Evolutionary conservation across 2,797 vertebrate genomes (phyloP).

Genomic region (Hozukius guyotensis): DNA sequence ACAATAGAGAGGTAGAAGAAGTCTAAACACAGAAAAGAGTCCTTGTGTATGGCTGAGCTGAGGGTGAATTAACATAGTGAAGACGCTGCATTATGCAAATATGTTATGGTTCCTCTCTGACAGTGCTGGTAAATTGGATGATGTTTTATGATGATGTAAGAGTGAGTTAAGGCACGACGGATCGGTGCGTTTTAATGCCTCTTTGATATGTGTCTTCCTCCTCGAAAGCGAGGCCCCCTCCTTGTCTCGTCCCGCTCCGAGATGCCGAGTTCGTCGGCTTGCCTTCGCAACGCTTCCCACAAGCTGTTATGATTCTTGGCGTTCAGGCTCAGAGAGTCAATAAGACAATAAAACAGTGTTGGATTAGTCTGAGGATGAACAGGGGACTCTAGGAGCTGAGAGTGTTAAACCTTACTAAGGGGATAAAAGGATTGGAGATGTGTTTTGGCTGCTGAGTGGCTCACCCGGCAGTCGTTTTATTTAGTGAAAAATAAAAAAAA

Average conservation of each 20-base stretch:
- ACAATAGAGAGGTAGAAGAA: slow-evolving; percentile 32
- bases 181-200: slow-evolving; percentile 68
- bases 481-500: slow-evolving; percentile 4
- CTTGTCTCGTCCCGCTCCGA: slow-evolving; percentile 16
- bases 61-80: slow-evolving; percentile 74
- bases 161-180: slow-evolving; percentile 68
- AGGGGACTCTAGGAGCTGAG: slow-evolving; percentile 37
- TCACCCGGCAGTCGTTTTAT: slow-evolving; percentile 45
- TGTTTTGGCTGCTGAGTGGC: slow-evolving; percentile 44
- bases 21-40: slow-evolving; percentile 45
- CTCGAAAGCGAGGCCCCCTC: neutral
- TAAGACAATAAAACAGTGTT: slow-evolving; percentile 49
- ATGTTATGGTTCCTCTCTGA: slow-evolving; percentile 69
- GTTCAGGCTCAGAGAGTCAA: slow-evolving; percentile 37
- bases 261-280: slow-evolving; percentile 14
- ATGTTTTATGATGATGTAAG: slow-evolving; percentile 79
- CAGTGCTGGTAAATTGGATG: slow-evolving; percentile 74
- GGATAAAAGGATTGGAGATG: slow-evolving; percentile 57
- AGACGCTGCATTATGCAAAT: slow-evolving; percentile 81
- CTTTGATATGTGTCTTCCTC: slow-evolving; percentile 57
- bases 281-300: slow-evolving; percentile 35
- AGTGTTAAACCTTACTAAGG: slow-evolving; percentile 55
- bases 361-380: slow-evolving; percentile 63
- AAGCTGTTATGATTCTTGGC: slow-evolving; percentile 33
- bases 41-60: slow-evolving; percentile 35